Evolutionary conservation across 1,140 invertebrate genomes (phyloP).

Genomic region (Andrena cerasifolii): DNA sequence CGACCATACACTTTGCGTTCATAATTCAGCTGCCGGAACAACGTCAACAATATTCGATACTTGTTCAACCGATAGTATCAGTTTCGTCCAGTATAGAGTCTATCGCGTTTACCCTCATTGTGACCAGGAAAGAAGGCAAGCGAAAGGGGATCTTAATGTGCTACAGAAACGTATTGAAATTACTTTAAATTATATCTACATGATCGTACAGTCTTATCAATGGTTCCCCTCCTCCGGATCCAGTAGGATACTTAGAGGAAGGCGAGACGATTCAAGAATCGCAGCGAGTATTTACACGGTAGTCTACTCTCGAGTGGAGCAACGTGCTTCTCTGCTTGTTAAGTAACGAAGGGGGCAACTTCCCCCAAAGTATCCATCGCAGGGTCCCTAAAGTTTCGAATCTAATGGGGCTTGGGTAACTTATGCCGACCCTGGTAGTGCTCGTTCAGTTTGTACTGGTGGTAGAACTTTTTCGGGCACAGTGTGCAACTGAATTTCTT

Average conservation of each 20-base stretch:
- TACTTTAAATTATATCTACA: background rate
- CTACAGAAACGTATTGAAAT: too few species aligned
- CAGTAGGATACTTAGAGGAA: background rate
- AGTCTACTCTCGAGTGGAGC: background rate
- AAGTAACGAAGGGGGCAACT: background rate
- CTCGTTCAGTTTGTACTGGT: constrained; percentile 63
- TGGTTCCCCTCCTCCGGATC: too few species aligned
- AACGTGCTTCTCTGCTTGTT: background rate
- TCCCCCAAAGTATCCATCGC: too few species aligned
- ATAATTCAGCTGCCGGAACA: background rate
- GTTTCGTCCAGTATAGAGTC: too few species aligned
- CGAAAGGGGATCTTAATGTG: too few species aligned
- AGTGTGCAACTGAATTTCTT: constrained; percentile 74
- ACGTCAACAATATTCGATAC: background rate
- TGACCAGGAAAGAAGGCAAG: too few species aligned
- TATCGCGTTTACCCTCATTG: too few species aligned
- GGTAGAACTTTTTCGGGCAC: constrained; percentile 74
- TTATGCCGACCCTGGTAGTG: constrained; percentile 49
- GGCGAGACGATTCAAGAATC: background rate
- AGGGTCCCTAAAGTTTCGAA: background rate
- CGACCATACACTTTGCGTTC: background rate
- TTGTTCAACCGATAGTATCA: too few species aligned
- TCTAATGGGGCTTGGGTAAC: constrained; percentile 21
- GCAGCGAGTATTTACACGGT: background rate
- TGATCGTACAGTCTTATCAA: background rate